Conservation (phyloP, 2,113 vertebrate genomes). For the Malurus elegans region DNA sequence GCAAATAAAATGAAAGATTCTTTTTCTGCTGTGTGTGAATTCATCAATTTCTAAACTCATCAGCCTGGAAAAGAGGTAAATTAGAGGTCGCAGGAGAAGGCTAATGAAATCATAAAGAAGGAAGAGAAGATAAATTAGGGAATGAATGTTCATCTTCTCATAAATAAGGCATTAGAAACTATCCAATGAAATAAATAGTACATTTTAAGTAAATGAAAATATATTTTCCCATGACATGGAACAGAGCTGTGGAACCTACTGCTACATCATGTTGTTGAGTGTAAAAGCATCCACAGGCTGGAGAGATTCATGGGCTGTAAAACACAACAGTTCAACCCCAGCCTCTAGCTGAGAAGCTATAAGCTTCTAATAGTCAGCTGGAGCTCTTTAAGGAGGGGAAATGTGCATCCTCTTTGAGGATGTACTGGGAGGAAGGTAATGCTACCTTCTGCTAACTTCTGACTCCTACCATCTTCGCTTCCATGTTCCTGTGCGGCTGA, state of each 20-base stretch:
- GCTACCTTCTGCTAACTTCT: neutral
- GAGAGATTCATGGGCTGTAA: neutral
- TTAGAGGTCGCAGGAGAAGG: neutral
- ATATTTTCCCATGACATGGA: neutral
- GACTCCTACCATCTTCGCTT: neutral
- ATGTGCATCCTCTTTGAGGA: neutral
- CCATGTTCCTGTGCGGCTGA: neutral
- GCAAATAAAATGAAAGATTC: conserved; percentile 12
- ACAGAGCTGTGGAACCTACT: neutral
- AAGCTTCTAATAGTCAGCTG: neutral
- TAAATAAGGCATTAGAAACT: neutral
- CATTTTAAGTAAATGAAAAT: neutral
- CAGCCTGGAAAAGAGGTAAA: conserved; percentile 7
- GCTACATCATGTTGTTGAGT: neutral
- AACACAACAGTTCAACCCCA: neutral
- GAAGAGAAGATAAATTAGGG: neutral
- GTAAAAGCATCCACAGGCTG: neutral
- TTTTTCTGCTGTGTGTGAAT: neutral
- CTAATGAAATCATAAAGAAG: neutral
- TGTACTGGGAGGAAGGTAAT: neutral
- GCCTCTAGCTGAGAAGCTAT: neutral
- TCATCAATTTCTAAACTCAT: neutral
- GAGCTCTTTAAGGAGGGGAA: neutral
- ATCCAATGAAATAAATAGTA: neutral
- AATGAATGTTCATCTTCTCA: neutral